Percentiles rank a stretch among this genome's conserved stretches.
Conservation (phyloP, 2,113 vertebrate genomes). For the Vireo altiloquus region DNA sequence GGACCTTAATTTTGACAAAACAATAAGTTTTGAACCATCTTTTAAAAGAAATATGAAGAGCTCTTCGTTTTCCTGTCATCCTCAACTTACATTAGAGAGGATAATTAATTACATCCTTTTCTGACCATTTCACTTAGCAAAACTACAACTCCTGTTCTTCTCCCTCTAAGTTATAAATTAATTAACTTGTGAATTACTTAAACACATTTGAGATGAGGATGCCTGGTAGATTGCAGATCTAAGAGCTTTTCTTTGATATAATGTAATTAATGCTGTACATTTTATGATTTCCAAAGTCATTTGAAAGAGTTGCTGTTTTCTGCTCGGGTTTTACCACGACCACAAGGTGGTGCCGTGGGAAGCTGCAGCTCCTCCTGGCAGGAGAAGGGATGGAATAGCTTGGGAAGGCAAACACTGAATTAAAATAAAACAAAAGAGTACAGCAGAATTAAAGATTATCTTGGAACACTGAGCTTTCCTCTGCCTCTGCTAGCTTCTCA, state of each 20-base stretch:
- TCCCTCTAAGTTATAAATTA: not conserved
- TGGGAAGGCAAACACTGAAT: not conserved
- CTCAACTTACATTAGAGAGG: not conserved
- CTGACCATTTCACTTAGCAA: not conserved
- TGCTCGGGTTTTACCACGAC: not conserved
- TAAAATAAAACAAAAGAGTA: not conserved
- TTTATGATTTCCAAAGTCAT: fast-evolving
- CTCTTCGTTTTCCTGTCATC: not conserved
- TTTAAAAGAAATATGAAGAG: not conserved
- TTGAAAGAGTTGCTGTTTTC: not conserved
- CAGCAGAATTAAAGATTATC: not conserved
- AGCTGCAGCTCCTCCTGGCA: not conserved
- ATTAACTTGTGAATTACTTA: not conserved
- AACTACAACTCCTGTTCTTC: not conserved
- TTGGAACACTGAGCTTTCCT: not conserved
- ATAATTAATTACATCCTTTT: not conserved
- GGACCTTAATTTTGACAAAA: not conserved
- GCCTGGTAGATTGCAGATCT: not conserved
- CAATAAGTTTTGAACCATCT: not conserved
- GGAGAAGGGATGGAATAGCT: not conserved
- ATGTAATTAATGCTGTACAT: not conserved
- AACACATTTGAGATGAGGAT: not conserved
- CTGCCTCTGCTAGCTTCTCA: not conserved
- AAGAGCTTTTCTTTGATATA: not conserved
- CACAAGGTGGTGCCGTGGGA: constrained; percentile 54